phyloP scores from a whole-genome alignment of 2,113 vertebrate genomes.

The Anoura caudifer region DNA sequence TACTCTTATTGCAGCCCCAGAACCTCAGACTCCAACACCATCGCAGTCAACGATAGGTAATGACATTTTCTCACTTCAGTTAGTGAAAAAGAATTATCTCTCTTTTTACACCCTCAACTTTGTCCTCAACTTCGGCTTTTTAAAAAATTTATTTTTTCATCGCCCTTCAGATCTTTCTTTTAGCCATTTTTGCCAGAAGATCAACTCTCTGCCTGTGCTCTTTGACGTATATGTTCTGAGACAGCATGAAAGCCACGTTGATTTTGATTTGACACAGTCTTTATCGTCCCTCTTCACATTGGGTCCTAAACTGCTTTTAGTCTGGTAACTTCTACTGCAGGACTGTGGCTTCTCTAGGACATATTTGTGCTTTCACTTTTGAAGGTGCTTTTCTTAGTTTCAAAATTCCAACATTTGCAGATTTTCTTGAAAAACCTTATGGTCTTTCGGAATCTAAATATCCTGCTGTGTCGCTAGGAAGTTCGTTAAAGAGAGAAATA shows the following conservation, averaged over 20 bases:
- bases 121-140: neutral
- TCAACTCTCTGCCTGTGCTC: neutral
- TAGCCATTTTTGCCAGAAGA: neutral
- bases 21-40: neutral
- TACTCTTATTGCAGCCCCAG: conserved; percentile 53
- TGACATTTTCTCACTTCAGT: neutral
- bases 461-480: neutral
- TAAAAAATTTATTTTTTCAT: neutral
- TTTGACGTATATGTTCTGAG: neutral
- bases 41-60: conserved; percentile 41
- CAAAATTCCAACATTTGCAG: neutral
- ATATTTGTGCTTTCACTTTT: neutral
- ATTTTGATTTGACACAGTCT: neutral
- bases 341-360: neutral
- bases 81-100: neutral
- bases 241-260: neutral
- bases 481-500: conserved; percentile 1
- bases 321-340: neutral
- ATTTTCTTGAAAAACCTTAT: conserved; percentile 49
- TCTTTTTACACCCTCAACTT: neutral
- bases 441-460: neutral
- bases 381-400: neutral
- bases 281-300: neutral
- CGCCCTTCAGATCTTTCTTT: neutral
- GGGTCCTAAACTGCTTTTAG: neutral